phyloP scores from a whole-genome alignment of 2,797 vertebrate species.

The Eospalax fontanierii region DNA sequence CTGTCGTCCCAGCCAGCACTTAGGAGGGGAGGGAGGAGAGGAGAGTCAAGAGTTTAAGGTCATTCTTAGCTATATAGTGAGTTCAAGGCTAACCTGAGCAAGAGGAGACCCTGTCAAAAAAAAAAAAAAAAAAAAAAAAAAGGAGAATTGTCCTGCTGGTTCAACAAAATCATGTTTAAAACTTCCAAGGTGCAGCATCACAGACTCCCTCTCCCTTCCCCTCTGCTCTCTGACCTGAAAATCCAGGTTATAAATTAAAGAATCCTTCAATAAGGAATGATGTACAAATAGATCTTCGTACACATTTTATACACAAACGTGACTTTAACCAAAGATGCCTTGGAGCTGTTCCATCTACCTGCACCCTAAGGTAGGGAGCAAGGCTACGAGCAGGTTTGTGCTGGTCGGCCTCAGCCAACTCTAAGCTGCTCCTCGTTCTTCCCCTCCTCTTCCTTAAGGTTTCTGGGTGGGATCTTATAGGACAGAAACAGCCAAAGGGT shows the following conservation, averaged over 20 bases:
- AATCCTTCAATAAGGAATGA: neutral
- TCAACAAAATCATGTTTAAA: constrained; percentile 37
- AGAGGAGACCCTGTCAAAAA: neutral
- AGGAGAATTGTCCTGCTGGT: neutral
- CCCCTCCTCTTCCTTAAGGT: neutral
- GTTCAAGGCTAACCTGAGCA: neutral
- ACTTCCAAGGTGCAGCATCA: neutral
- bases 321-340: neutral
- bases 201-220: neutral
- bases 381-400: neutral
- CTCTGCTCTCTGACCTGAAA: constrained; percentile 35
- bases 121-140: too few relatives aligned
- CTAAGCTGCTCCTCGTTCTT: neutral
- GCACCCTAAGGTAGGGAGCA: neutral
- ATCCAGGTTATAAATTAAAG: neutral
- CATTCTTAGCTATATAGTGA: neutral
- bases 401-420: neutral
- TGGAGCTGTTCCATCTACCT: neutral
- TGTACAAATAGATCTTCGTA: neutral
- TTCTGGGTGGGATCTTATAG: neutral
- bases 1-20: neutral
- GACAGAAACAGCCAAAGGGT: neutral
- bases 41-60: neutral
- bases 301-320: neutral
- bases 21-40: neutral